Evolutionary conservation across 2,888 invertebrate genomes (phyloP).

Genomic region (Trissoscelio sp.): DNA sequence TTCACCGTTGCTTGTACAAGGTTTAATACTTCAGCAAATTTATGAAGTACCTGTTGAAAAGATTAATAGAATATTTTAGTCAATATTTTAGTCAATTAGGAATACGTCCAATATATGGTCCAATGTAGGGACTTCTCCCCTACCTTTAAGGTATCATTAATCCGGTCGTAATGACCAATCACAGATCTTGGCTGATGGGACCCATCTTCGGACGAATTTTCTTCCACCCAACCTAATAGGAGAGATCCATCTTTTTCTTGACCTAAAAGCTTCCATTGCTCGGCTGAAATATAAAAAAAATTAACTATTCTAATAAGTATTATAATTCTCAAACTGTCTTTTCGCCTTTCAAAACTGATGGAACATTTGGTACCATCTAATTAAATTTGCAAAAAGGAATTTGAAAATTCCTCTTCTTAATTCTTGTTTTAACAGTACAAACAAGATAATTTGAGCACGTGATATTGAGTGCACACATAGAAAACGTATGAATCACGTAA

Average conservation of each 20-base stretch:
- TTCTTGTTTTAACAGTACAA: no score
- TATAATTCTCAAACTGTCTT: no score
- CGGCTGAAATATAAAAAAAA: conserved; percentile 84
- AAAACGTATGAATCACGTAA: neutral
- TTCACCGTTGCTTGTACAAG: conserved; percentile 93
- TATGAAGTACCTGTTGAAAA: conserved; percentile 86
- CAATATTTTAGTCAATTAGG: no score
- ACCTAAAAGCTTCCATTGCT: conserved; percentile 92
- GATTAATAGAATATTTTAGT: conserved; percentile 36
- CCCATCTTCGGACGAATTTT: conserved; percentile 68
- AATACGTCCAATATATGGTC: no score
- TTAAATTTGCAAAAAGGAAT: no score
- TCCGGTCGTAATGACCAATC: conserved; percentile 80
- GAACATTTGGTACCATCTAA: no score
- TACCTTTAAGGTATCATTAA: conserved; percentile 77
- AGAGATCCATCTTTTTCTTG: conserved; percentile 92
- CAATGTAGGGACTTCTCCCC: no score
- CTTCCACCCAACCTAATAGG: conserved; percentile 88
- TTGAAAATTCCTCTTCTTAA: no score
- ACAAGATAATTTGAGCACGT: neutral
- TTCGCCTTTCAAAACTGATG: no score
- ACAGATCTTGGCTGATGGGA: conserved; percentile 74
- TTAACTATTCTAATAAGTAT: no score
- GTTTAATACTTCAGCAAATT: conserved; percentile 87
- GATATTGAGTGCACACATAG: neutral